Conservation (phyloP, 2,113 vertebrate species). For the Dipodomys spectabilis region DNA sequence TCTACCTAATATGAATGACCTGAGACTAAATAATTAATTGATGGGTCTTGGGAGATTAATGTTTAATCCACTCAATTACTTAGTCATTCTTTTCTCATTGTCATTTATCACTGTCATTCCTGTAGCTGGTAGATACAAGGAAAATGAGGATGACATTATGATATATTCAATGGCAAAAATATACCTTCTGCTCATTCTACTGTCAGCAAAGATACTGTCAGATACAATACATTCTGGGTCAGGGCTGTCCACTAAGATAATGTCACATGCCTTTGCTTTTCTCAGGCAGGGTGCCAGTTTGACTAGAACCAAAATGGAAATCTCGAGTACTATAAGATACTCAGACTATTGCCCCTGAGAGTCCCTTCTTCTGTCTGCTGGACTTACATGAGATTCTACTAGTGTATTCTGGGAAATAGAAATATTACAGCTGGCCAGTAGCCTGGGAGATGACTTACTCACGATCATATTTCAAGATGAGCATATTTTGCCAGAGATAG, state of each 20-base stretch:
- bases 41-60: conserved; percentile 38
- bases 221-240: neutral
- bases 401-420: neutral
- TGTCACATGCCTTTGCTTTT: neutral
- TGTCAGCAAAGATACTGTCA: neutral
- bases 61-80: conserved; percentile 44
- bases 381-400: neutral
- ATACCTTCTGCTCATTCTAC: neutral
- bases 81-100: conserved; percentile 57
- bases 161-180: neutral
- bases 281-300: neutral
- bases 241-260: neutral
- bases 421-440: conserved; percentile 6
- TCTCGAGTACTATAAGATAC: neutral
- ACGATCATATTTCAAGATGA: conserved; percentile 46
- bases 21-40: conserved; percentile 64
- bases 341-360: neutral
- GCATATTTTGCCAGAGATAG: conserved; percentile 34
- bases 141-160: neutral
- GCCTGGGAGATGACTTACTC: conserved; percentile 18
- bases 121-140: neutral
- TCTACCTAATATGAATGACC: conserved; percentile 43
- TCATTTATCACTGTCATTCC: conserved; percentile 46
- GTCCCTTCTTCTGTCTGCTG: neutral
- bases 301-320: neutral